phyloP scores from a whole-genome alignment of 2,113 vertebrate genomes.

The Petrocephalus microphthalmus region DNA sequence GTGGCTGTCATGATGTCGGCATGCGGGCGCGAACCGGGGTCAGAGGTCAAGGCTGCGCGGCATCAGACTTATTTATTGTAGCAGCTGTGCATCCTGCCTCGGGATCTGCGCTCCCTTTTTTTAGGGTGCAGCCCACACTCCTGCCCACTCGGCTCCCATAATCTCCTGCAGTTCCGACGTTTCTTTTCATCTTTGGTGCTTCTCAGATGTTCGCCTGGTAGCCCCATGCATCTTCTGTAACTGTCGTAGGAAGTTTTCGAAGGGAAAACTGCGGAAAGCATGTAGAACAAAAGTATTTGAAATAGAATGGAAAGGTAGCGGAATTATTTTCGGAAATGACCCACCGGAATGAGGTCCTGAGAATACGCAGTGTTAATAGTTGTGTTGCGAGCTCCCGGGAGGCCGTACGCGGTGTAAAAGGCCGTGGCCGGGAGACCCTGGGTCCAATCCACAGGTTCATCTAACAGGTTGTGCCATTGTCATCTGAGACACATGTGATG shows the following conservation, averaged over 20 bases:
- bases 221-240: constrained; percentile 19
- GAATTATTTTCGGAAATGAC: neutral
- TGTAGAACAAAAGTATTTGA: neutral
- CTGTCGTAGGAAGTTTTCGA: neutral
- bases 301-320: neutral
- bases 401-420: neutral
- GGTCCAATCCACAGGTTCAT: neutral
- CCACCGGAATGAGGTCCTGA: neutral
- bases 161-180: neutral
- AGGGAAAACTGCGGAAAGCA: neutral
- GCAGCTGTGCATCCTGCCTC: constrained; percentile 27
- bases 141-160: neutral
- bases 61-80: constrained; percentile 17
- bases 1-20: constrained; percentile 21
- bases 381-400: neutral
- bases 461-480: neutral
- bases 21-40: constrained; percentile 16
- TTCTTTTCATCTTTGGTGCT: neutral
- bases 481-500: neutral
- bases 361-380: neutral
- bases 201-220: neutral
- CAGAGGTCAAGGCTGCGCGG: constrained; percentile 33
- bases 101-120: neutral
- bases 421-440: neutral
- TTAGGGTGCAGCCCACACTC: neutral